Base-by-base conservation (phyloP, 2,888 invertebrate species). In the Lysandra coridon region DNA sequence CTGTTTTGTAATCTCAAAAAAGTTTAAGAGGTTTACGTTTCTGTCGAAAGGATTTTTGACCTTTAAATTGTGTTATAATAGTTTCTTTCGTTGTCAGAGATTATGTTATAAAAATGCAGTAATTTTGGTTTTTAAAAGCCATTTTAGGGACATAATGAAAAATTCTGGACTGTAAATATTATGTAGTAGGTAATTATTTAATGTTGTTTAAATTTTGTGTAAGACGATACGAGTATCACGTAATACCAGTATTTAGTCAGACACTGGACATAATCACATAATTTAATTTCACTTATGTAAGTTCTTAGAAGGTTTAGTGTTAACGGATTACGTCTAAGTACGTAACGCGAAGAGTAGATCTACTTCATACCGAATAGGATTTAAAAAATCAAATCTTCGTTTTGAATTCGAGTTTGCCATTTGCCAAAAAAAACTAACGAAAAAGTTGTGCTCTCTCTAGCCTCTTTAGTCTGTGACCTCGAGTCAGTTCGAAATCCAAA, bases 11-110 rank as follows among this genome's bases (percentile, higher is more conserved):
- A 73, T 53, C 33, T 53, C 17, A 17, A 76, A 76, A 76, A 76
- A 76, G 57, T 75, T 75, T 49, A 49, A 75, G 75, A 75, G 49
- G 76, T 30, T 76, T 75, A 76, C 33, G 5, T 76, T 76, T 76
- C 53, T 76, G 53, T 57, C 33, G 30, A 57, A 75, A 23, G 53
- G 76, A 33, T 76, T 75, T n/a, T 23, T 76, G 76, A 76, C 57
- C 57, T 57, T 23, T 23, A 23, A 23, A 23, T 30, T 75, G 12
- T 53, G 17, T 49, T 57, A 6, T 44, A 49, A n/a, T 44, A n/a
- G 40, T 3, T 12, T 73, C 17, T 17, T 73, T 12, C 4, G 3
- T 75, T 75, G 23, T 44, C 12, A 3, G n/a, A 44, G 75, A 75
- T 69, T 69, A 69, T 69, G 69, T 4, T 33, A 1, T 69, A 37